Evolutionary conservation across 2,113 vertebrate species (phyloP), one percentile per base, ranked within the genome.

Genomic region (Gasterosteus nipponicus): DNA sequence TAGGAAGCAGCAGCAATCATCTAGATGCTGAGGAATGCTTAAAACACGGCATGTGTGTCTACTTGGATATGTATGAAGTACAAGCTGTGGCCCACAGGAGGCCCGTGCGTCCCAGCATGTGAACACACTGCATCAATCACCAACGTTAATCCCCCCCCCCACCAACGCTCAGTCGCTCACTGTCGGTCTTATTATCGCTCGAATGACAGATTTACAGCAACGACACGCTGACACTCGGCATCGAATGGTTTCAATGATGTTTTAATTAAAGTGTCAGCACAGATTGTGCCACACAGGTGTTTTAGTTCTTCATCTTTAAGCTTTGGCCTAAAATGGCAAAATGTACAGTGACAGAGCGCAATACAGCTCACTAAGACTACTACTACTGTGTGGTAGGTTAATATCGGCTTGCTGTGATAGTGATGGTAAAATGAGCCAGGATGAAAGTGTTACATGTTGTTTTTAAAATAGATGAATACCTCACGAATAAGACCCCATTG

Each of bases 61-160:
- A 33, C 46, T 73, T 35, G 0, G 42, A 53, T 53, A 15, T 15
- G 9, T 38, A 69, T 75, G 58, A 47, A 69, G 69, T 58, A 51
- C 31, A 26, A 64, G 22, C 51, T 41, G 51, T 16, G 47, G 38
- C 49, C 44, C 58, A 57, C 39, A 2, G 31, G 58, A 39, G 49
- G 47, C 69, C 64, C 5, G 58, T 3, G 58, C 41, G 39, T 1
- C 39, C 58, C 15, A 38, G 47, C 56, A 35, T 9, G 53, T 19
- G 46, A 79, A 60, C 59, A 33, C 51, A 2, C 68, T 44, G 54
- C 58, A 75, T 74, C 69, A 58, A 81, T 75, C 72, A 53, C 22
- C 16, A 42, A n/a, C 51, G 31, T 26, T n/a, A 22, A 63, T 63
- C 69, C 75, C 38, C n/a, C 42, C 3, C 54, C 3, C 5, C 38